Conservation (phyloP, 2,113 vertebrate species). For the Eulemur rufifrons region DNA sequence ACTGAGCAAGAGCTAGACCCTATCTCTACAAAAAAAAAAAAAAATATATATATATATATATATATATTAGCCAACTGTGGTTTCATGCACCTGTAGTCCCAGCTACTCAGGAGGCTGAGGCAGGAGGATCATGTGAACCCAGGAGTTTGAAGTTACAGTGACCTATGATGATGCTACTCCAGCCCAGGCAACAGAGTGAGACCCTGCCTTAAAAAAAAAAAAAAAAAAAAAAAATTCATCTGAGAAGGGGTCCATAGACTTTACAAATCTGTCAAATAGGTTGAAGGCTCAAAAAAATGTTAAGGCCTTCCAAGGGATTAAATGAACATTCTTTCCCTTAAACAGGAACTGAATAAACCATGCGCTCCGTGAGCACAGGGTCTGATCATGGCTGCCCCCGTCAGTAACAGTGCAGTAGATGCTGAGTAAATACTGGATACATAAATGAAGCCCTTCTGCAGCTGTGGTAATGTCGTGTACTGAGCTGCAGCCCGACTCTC, state of each 20-base stretch:
- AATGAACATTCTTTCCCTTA: background rate
- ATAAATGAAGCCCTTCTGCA: background rate
- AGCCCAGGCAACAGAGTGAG: too few relatives aligned
- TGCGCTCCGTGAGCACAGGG: background rate
- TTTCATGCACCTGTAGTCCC: too few relatives aligned
- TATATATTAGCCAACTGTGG: too few relatives aligned
- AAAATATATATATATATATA: too few relatives aligned
- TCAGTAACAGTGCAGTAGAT: background rate
- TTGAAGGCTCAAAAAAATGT: background rate
- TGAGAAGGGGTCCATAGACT: background rate
- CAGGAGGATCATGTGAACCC: too few relatives aligned
- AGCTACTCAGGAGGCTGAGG: too few relatives aligned
- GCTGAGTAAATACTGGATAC: background rate
- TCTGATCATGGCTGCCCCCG: background rate
- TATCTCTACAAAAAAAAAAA: too few relatives aligned
- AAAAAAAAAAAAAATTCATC: background rate
- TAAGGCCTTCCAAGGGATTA: background rate
- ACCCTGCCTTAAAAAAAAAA: too few relatives aligned
- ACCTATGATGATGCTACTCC: too few relatives aligned
- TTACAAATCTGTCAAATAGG: background rate
- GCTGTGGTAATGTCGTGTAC: too few relatives aligned
- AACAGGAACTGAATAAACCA: background rate
- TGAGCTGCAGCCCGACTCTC: background rate
- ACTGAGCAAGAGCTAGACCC: too few relatives aligned
- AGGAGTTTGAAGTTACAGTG: too few relatives aligned